Evolutionary conservation across 2,113 vertebrate species (phyloP), one percentile per base, ranked within the genome.

Genomic region (Callipepla squamata): DNA sequence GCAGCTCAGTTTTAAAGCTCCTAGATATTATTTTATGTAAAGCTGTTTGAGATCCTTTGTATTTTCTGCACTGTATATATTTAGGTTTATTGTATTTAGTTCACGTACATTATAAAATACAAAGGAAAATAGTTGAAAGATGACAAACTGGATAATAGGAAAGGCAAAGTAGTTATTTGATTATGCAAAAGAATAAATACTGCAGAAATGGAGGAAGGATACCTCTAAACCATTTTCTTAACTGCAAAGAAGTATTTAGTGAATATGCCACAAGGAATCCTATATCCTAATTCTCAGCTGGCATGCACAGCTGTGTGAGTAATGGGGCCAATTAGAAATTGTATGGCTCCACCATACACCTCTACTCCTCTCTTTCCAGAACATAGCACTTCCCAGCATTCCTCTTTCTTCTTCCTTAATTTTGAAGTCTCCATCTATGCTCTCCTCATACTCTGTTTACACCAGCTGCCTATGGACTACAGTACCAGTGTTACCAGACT

Each of bases 1-100:
- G 88, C 81, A 96, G 85, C 72, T 97, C 86, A 78, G 92, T 90
- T 96, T 97, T 97, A 97, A 98, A 97, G 91, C 77, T 79, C 88
- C 85, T 84, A 73, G 77, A 89, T 94, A 96, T 63, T 96, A 93
- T 96, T 97, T 97, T 92, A 97, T 93, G 89, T 93, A 91, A 90
- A 94, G 28, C 87, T 94, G 80, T 96, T 93, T 79, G 95, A 96
- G 93, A 97, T 58, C 55, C 69, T 96, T 96, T 92, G 91, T 96
- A 83, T 90, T 96, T 94, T 85, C 80, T 89, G 53, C 57, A 81
- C 84, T 87, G 74, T 74, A 90, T 85, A 91, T 74, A 93, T 96
- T 81, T 79, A 85, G 84, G 79, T 96, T 81, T 70, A 90, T 67
- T 94, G 80, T 85, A 92, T 23, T 92, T 89, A 89, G 69, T 92